These are phyloP conservation scores for Dermolepida albohirtum DNA, from an alignment of 2,888 invertebrate species.

Conservation along the genomic window DNA sequence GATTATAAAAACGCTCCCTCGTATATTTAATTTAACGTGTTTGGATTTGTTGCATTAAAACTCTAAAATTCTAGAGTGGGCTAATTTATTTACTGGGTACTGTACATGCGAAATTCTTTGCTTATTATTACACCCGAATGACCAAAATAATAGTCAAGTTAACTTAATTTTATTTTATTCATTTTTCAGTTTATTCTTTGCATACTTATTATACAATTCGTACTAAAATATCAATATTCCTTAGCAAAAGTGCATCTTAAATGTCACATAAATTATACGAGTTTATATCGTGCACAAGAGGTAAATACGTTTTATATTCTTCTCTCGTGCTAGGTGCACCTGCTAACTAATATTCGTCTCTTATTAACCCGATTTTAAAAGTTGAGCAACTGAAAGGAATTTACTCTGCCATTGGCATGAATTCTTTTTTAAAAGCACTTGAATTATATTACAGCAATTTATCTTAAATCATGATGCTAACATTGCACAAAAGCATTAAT, in stretches of 20 bases:
- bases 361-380: not conserved
- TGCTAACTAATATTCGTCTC: slow-evolving; percentile 5
- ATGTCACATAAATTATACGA: not conserved
- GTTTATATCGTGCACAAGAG: not conserved
- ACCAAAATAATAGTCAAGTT: no score
- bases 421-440: not conserved
- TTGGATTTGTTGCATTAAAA: no score
- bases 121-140: no score
- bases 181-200: no score
- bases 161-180: no score
- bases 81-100: no score
- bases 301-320: not conserved
- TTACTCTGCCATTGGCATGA: not conserved
- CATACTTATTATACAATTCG: no score
- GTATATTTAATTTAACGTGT: no score
- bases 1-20: no score
- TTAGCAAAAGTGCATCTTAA: not conserved
- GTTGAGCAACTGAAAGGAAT: not conserved
- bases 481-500: slow-evolving; percentile 1
- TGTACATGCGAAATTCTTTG: no score
- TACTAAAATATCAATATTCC: no score
- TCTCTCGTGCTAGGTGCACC: slow-evolving; percentile 9
- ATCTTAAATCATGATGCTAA: not conserved
- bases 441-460: not conserved
- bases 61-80: no score